These are phyloP conservation scores for Ptychadena robeensis DNA, from an alignment of 2,797 vertebrate species.

Conservation along the genomic window DNA sequence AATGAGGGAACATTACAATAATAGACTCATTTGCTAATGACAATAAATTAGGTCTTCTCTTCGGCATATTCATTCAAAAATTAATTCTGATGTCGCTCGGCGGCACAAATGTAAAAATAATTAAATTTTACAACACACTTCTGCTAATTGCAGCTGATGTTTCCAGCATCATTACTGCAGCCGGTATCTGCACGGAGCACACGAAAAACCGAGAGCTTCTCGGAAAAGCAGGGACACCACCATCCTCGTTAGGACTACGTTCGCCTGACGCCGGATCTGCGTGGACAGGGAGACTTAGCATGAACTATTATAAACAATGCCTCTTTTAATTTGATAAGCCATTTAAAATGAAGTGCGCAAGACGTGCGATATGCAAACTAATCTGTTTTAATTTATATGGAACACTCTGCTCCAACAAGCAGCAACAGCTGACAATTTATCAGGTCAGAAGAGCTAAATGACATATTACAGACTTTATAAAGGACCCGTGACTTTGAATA, in stretches of 20 bases:
- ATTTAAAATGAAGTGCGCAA: background rate
- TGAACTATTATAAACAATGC: background rate
- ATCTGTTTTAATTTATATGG: conserved; percentile 2
- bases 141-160: conserved; percentile 62
- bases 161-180: conserved; percentile 61
- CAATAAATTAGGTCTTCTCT: conserved; percentile 71
- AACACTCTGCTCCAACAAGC: background rate
- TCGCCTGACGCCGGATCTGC: background rate
- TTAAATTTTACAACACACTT: conserved; percentile 62
- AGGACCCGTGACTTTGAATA: background rate
- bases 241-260: background rate
- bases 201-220: conserved; percentile 10
- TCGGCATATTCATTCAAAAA: conserved; percentile 68
- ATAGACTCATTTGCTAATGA: conserved; percentile 73
- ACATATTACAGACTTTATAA: background rate
- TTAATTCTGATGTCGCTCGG: conserved; percentile 67
- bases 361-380: background rate
- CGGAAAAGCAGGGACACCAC: background rate
- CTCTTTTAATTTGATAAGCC: conserved; percentile 16
- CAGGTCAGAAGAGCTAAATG: conserved; percentile 10
- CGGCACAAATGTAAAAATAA: conserved; percentile 66
- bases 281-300: background rate
- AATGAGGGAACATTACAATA: conserved; percentile 72
- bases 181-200: conserved; percentile 27
- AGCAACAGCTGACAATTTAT: background rate